Conservation (phyloP, 2,113 vertebrate genomes). For the Ptilorrhoa leucosticta region DNA sequence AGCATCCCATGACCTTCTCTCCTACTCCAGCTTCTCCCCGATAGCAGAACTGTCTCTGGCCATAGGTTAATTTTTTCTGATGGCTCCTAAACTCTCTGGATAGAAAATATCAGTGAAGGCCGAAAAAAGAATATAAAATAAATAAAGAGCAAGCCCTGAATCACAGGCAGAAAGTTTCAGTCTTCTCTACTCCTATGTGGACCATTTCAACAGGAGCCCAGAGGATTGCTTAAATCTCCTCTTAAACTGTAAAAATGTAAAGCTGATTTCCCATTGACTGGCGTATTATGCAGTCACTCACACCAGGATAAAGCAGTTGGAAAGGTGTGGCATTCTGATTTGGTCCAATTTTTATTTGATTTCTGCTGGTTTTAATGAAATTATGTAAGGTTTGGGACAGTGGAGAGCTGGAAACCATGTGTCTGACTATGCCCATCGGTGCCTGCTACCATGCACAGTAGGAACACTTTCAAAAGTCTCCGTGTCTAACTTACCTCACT, state of each 20-base stretch:
- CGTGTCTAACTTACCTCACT: accelerated
- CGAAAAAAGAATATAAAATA: background rate
- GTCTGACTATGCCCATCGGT: background rate
- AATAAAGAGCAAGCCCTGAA: background rate
- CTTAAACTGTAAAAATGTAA: background rate
- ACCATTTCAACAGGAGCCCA: background rate
- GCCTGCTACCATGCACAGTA: background rate
- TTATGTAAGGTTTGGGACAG: background rate
- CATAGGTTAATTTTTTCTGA: background rate
- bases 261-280: background rate
- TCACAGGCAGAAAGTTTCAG: background rate
- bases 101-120: background rate
- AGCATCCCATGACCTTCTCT: slow-evolving; percentile 10
- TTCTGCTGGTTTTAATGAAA: background rate
- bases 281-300: background rate
- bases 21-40: background rate
- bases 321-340: slow-evolving; percentile 3
- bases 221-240: background rate
- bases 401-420: background rate
- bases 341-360: background rate
- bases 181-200: background rate
- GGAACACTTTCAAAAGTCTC: background rate
- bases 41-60: background rate
- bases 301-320: background rate
- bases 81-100: background rate